phyloP scores from a whole-genome alignment of 2,888 invertebrate species.

The Mycalesis mineus region DNA sequence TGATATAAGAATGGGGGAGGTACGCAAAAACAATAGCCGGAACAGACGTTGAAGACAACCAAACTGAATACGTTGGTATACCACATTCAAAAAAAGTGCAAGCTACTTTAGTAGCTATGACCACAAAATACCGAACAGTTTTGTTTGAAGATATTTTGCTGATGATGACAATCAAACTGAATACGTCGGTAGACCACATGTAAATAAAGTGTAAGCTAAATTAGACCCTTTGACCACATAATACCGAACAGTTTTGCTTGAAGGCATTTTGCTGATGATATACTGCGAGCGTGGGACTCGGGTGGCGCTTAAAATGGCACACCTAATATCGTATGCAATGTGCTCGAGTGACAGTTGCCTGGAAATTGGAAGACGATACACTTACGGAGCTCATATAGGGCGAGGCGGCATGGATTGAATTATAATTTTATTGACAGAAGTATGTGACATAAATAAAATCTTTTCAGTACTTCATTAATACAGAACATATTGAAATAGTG shows the following conservation, averaged over 20 bases:
- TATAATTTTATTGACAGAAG: slow-evolving; percentile 3
- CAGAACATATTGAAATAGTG: too few species aligned
- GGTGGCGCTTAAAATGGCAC: slow-evolving; percentile 16
- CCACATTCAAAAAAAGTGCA: slow-evolving; percentile 7
- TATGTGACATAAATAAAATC: neutral
- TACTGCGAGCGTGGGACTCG: slow-evolving; percentile 8
- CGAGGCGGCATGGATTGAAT: slow-evolving; percentile 1
- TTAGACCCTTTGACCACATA: neutral
- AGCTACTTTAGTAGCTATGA: slow-evolving; percentile 4
- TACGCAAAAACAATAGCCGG: slow-evolving; percentile 27
- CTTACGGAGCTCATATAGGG: slow-evolving; percentile 11
- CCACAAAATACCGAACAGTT: neutral
- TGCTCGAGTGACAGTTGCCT: slow-evolving; percentile 25
- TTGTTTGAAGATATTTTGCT: slow-evolving; percentile 3
- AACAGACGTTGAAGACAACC: slow-evolving; percentile 19
- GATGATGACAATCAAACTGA: too few species aligned
- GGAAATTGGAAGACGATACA: slow-evolving; percentile 24
- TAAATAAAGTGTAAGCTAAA: slow-evolving; percentile 8
- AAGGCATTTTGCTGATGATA: neutral
- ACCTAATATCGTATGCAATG: slow-evolving; percentile 25
- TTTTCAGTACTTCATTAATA: too few species aligned
- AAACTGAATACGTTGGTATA: slow-evolving; percentile 3
- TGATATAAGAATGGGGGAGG: slow-evolving; percentile 13
- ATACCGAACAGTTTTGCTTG: slow-evolving; percentile 10
- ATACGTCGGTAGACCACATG: neutral